phyloP scores from a whole-genome alignment of 2,888 invertebrate genomes.

The Saturnia pavonia region DNA sequence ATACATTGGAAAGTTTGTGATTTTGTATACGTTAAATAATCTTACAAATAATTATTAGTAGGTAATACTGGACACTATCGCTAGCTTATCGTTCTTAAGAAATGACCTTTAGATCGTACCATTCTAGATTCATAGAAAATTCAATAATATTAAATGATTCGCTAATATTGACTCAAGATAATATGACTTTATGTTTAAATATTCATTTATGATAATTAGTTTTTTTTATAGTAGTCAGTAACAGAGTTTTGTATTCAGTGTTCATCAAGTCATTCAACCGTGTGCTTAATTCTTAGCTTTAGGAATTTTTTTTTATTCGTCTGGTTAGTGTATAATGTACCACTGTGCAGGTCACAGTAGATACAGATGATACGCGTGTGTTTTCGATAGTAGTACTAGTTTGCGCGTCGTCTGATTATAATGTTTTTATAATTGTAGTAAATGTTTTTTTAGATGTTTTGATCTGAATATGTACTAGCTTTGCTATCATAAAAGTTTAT shows the following conservation, averaged over 20 bases:
- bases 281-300: constrained; percentile 36
- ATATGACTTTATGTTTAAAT: constrained; percentile 38
- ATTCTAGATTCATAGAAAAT: constrained; percentile 31
- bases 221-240: constrained; percentile 36
- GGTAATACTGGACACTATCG: constrained; percentile 17
- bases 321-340: constrained; percentile 21
- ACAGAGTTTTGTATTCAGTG: constrained; percentile 47
- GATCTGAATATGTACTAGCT: constrained; percentile 10
- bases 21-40: neutral
- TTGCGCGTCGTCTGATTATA: constrained; percentile 51
- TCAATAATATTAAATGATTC: constrained; percentile 36
- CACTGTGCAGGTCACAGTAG: constrained; percentile 37
- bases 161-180: constrained; percentile 40
- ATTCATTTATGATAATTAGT: constrained; percentile 61
- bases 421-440: constrained; percentile 44
- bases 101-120: constrained; percentile 32
- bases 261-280: constrained; percentile 44
- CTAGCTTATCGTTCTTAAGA: constrained; percentile 17
- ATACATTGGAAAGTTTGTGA: constrained; percentile 8
- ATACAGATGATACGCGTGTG: constrained; percentile 47
- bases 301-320: constrained; percentile 26
- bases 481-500: neutral
- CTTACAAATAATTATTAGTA: constrained; percentile 1
- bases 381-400: constrained; percentile 57
- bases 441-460: constrained; percentile 9